These are phyloP conservation scores for Eulemur coronatus DNA, from an alignment of 2,797 vertebrate genomes.

Conservation along the genomic window DNA sequence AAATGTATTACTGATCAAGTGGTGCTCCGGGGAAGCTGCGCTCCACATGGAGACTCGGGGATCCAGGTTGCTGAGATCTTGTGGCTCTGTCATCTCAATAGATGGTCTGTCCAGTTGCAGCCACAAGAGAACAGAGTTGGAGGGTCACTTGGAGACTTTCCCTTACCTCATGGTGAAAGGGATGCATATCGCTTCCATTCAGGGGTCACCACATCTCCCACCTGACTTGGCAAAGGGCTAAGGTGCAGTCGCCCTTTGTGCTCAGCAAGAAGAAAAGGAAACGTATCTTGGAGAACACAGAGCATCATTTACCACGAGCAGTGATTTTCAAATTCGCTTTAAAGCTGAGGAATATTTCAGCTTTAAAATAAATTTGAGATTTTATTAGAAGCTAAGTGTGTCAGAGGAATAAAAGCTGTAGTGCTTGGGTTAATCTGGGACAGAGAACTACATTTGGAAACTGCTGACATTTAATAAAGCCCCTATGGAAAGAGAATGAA, in stretches of 20 bases:
- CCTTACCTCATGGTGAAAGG: not conserved
- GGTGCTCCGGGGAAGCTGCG: not conserved
- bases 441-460: not conserved
- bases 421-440: not conserved
- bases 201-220: not conserved
- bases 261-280: not conserved
- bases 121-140: not conserved
- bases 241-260: not conserved
- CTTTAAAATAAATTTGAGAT: not conserved
- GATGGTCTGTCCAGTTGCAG: too few species aligned
- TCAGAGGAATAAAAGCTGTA: not conserved
- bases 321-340: not conserved
- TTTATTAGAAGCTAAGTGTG: not conserved
- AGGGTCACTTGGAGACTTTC: not conserved
- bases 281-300: not conserved
- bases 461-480: not conserved
- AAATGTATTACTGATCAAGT: not conserved
- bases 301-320: too few species aligned
- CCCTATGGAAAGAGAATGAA: not conserved
- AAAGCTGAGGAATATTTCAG: not conserved
- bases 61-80: not conserved
- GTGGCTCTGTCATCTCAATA: not conserved
- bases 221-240: not conserved
- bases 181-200: not conserved
- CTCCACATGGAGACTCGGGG: not conserved